Conservation (phyloP, 2,113 vertebrate genomes). For the Lagopus leucura region DNA sequence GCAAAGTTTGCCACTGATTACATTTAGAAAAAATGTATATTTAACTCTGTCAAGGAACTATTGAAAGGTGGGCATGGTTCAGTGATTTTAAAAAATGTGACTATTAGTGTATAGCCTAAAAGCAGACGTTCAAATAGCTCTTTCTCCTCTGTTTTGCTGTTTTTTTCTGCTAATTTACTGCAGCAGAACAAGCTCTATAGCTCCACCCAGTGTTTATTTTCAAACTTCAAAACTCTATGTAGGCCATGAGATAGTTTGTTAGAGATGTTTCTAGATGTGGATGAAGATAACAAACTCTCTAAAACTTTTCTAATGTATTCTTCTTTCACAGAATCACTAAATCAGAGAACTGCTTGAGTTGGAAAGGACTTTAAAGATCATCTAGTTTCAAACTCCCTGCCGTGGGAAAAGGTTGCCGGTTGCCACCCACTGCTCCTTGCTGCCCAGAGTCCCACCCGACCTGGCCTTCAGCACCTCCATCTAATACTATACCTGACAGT, state of each 20-base stretch:
- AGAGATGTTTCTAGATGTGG: background rate
- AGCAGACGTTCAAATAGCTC: background rate
- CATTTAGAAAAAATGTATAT: background rate
- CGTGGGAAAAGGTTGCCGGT: background rate
- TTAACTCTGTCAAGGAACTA: slow-evolving; percentile 22
- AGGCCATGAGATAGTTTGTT: background rate
- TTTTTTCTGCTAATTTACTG: background rate
- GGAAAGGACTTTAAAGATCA: no score
- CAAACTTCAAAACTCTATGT: background rate
- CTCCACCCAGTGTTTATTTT: slow-evolving; percentile 44
- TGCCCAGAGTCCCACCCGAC: background rate
- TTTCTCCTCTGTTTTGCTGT: background rate
- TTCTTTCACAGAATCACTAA: background rate
- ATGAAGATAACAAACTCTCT: background rate
- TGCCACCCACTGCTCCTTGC: background rate
- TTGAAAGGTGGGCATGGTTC: background rate
- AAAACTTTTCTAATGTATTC: background rate
- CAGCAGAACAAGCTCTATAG: slow-evolving; percentile 18
- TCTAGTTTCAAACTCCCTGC: background rate
- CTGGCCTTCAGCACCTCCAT: background rate
- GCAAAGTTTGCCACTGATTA: background rate
- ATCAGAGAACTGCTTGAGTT: no score
- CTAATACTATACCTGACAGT: background rate
- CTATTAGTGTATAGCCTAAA: background rate
- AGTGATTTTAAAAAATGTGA: background rate